These are phyloP conservation scores for Clanis bilineata DNA, from an alignment of 2,888 invertebrate species.

Conservation along the genomic window DNA sequence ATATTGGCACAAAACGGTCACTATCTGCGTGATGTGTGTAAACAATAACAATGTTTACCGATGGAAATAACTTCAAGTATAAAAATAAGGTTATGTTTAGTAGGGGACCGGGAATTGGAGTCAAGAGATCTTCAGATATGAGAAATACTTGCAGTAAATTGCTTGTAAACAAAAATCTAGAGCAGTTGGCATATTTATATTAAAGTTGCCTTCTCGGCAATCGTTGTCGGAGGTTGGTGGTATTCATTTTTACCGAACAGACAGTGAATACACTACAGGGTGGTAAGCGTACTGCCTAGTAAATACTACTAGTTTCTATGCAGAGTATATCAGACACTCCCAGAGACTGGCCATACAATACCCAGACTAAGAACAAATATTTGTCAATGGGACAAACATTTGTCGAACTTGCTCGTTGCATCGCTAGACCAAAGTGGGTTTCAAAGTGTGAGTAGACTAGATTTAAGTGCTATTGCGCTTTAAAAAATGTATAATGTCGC, in stretches of 20 bases:
- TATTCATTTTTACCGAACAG: too few relatives aligned
- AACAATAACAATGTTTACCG: neutral
- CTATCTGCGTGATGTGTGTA: neutral
- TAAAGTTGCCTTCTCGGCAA: neutral
- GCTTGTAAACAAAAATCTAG: neutral
- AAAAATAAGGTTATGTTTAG: neutral
- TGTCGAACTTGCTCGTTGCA: neutral
- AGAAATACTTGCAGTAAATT: neutral
- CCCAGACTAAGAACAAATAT: conserved; percentile 2
- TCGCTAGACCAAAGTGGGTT: neutral
- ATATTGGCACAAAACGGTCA: conserved; percentile 21
- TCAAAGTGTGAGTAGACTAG: neutral
- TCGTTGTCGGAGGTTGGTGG: too few relatives aligned
- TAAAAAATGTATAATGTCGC: neutral
- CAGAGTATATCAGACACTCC: neutral
- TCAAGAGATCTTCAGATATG: neutral
- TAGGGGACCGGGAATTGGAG: too few relatives aligned
- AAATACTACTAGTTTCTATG: neutral
- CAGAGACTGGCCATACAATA: neutral
- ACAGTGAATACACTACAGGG: too few relatives aligned
- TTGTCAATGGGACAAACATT: conserved; percentile 2
- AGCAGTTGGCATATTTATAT: neutral
- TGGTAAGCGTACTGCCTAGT: too few relatives aligned
- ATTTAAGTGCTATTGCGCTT: neutral
- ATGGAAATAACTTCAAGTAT: neutral